Evolutionary conservation across 1,140 invertebrate species (phyloP).

Genomic region (Diploscapter pachys): DNA sequence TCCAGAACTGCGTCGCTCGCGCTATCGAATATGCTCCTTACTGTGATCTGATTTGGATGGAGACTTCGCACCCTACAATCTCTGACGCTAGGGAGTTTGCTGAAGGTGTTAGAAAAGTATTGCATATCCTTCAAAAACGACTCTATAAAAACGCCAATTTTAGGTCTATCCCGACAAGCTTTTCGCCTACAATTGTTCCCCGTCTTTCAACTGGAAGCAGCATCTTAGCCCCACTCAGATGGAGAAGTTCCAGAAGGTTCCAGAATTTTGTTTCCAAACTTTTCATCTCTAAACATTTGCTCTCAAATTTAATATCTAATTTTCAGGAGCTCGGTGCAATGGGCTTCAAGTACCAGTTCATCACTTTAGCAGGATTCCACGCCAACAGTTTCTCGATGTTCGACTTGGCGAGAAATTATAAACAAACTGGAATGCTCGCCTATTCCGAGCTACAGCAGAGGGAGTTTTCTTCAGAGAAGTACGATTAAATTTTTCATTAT

Average conservation of each 20-base stretch:
- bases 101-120: conserved; percentile 54
- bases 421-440: conserved; percentile 57
- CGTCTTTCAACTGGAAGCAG: conserved; percentile 61
- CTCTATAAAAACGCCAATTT: no score
- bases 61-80: conserved; percentile 58
- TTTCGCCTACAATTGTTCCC: conserved; percentile 61
- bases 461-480: conserved; percentile 58
- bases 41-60: conserved; percentile 61
- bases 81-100: conserved; percentile 59
- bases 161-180: conserved; percentile 59
- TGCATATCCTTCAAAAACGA: no score
- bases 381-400: conserved; percentile 60
- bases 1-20: conserved; percentile 58
- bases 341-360: conserved; percentile 62
- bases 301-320: no score
- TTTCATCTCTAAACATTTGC: no score
- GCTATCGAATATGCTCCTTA: conserved; percentile 60
- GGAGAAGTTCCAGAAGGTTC: conserved; percentile 59
- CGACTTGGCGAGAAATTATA: conserved; percentile 58
- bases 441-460: conserved; percentile 60
- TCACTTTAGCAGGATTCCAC: conserved; percentile 61
- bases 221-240: conserved; percentile 56
- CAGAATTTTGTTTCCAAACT: no score
- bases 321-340: conserved; percentile 55
- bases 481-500: background rate